Evolutionary conservation across 2,797 vertebrate species (phyloP).

Genomic region (Nyctibius grandis): DNA sequence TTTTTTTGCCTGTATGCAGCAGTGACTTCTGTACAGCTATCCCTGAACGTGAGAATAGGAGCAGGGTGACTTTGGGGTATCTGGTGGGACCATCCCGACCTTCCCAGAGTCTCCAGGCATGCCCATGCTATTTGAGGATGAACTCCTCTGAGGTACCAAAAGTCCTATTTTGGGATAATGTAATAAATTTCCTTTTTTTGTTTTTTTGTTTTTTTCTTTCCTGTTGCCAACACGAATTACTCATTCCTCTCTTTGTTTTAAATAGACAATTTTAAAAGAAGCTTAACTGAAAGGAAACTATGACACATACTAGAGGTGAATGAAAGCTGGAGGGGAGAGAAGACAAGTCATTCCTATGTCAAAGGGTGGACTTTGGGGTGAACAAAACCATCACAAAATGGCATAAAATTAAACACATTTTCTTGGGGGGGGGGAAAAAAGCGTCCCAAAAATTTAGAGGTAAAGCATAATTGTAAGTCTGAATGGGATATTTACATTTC

Average conservation of each 20-base stretch:
- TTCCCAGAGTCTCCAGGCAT: not conserved
- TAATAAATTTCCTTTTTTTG: fast-evolving
- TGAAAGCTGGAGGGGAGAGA: not conserved
- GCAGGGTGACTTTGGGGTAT: fast-evolving
- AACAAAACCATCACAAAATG: not conserved
- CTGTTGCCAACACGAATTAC: fast-evolving
- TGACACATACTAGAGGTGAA: fast-evolving
- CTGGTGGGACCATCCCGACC: not conserved
- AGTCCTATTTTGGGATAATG: not conserved
- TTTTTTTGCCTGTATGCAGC: not conserved
- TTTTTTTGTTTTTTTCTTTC: too few species aligned
- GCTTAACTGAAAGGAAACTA: not conserved
- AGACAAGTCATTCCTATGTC: not conserved
- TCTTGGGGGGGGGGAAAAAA: too few species aligned
- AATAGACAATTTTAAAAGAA: not conserved
- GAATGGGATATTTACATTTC: not conserved
- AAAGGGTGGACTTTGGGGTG: not conserved
- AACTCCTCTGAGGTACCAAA: not conserved
- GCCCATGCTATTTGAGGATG: not conserved
- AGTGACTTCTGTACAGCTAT: not conserved
- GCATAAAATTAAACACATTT: not conserved
- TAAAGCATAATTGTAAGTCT: too few species aligned
- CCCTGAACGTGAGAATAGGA: not conserved
- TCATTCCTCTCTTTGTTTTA: not conserved
- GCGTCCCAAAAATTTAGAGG: not conserved